phyloP scores from a whole-genome alignment of 2,888 invertebrate genomes.

The Phoenoteleia sp. region DNA sequence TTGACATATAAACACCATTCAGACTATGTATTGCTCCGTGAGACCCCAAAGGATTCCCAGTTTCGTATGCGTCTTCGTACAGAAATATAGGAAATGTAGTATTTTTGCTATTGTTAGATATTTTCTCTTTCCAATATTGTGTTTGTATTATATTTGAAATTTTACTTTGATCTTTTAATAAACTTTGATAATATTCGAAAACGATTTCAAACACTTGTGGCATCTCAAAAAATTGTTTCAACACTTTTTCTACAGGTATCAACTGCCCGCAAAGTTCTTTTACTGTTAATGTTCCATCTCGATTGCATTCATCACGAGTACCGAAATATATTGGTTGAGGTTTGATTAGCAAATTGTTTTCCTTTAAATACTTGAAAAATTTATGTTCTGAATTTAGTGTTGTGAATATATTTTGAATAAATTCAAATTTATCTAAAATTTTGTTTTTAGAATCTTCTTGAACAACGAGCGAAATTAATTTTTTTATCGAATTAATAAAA shows the following conservation, averaged over 20 bases:
- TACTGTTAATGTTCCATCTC: not conserved
- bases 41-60: slow-evolving; percentile 24
- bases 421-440: not conserved
- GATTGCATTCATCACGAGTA: not conserved
- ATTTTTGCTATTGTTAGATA: not conserved
- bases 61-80: slow-evolving; percentile 32
- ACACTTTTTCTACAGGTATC: not conserved
- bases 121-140: slow-evolving; percentile 7
- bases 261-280: not conserved
- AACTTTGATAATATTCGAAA: not conserved
- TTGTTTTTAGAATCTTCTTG: not conserved
- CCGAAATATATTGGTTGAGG: not conserved
- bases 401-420: not conserved
- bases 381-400: not conserved
- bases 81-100: slow-evolving; percentile 19
- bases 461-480: not conserved
- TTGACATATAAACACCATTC: slow-evolving; percentile 26
- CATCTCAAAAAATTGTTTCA: not conserved
- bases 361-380: not conserved
- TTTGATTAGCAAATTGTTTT: not conserved
- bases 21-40: slow-evolving; percentile 38
- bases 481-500: not conserved
- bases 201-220: not conserved
- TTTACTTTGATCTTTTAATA: not conserved
- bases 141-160: slow-evolving; percentile 19